phyloP scores from a whole-genome alignment of 2,113 vertebrate genomes.

The Tragelaphus scriptus region DNA sequence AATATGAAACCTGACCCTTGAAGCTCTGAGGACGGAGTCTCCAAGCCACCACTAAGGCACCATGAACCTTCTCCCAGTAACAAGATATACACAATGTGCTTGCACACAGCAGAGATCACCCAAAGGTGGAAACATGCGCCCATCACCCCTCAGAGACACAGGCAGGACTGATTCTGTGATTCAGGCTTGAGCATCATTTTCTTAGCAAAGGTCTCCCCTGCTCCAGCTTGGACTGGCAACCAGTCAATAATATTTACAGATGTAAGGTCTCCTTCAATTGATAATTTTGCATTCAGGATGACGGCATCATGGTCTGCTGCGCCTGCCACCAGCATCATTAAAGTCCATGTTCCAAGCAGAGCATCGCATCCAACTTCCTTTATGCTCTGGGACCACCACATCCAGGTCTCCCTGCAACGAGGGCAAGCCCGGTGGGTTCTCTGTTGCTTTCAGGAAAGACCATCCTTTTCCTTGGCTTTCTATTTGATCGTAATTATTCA shows the following conservation, averaged over 20 bases:
- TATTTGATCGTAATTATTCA: conserved; percentile 64
- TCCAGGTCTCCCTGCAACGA: conserved; percentile 54
- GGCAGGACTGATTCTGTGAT: conserved; percentile 52
- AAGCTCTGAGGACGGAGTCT: conserved; percentile 41
- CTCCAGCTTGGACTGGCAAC: conserved; percentile 56
- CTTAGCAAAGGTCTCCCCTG: conserved; percentile 31
- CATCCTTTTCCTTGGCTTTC: conserved; percentile 51
- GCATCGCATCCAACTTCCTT: conserved; percentile 53
- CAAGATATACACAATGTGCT: conserved; percentile 70
- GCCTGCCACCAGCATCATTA: conserved; percentile 54
- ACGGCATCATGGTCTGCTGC: conserved; percentile 54
- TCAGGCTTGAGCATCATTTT: conserved; percentile 21
- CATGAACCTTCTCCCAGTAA: conserved; percentile 72
- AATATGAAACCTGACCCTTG: conserved; percentile 18
- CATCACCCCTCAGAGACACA: conserved; percentile 62
- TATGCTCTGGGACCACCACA: conserved; percentile 59
- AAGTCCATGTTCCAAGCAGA: conserved; percentile 74
- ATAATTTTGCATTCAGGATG: conserved; percentile 45
- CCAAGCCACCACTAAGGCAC: conserved; percentile 43
- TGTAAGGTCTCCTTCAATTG: conserved; percentile 68
- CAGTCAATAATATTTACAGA: conserved; percentile 24
- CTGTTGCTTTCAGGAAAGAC: conserved; percentile 62
- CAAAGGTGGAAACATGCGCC: conserved; percentile 62
- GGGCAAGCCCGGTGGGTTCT: conserved; percentile 43
- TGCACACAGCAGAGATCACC: conserved; percentile 63